Percentiles rank a stretch among this genome's conserved stretches.
These are phyloP conservation scores for Monochamus saltuarius DNA, from an alignment of 1,140 invertebrate species.

Conservation along the genomic window DNA sequence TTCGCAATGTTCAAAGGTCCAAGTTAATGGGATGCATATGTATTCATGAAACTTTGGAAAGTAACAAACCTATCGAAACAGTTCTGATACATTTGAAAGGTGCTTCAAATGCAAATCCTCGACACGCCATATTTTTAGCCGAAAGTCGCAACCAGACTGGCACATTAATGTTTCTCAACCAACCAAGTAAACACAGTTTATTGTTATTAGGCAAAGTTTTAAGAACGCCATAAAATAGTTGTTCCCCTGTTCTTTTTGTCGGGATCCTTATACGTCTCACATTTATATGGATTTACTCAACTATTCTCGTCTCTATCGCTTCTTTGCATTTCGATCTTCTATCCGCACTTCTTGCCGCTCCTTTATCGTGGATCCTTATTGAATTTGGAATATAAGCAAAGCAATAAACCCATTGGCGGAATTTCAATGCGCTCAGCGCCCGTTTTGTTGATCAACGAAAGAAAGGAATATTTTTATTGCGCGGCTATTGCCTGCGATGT, in stretches of 20 bases:
- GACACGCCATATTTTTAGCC: neutral
- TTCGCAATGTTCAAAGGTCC: too few relatives aligned
- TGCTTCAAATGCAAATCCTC: neutral
- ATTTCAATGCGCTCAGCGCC: constrained; percentile 40
- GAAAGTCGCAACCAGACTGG: neutral
- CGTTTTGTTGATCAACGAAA: constrained; percentile 40
- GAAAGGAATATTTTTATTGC: constrained; percentile 33
- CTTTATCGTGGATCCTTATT: constrained; percentile 44
- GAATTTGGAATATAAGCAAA: constrained; percentile 48
- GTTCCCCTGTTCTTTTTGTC: neutral
- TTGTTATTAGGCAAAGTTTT: constrained; percentile 2
- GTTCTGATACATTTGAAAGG: neutral
- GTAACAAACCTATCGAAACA: neutral
- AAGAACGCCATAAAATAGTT: constrained; percentile 3
- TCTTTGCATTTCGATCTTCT: constrained; percentile 25
- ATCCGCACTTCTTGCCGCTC: constrained; percentile 22
- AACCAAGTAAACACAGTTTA: constrained; percentile 2
- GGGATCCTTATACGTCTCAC: neutral
- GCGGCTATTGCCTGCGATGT: constrained; percentile 16
- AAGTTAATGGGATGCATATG: neutral
- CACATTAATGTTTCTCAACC: neutral
- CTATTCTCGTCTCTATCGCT: constrained; percentile 16
- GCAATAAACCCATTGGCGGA: constrained; percentile 47
- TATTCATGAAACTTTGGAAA: neutral
- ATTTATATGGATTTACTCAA: constrained; percentile 18